Conservation (phyloP, 2,888 invertebrate genomes). For the Yponomeuta sedellus region DNA sequence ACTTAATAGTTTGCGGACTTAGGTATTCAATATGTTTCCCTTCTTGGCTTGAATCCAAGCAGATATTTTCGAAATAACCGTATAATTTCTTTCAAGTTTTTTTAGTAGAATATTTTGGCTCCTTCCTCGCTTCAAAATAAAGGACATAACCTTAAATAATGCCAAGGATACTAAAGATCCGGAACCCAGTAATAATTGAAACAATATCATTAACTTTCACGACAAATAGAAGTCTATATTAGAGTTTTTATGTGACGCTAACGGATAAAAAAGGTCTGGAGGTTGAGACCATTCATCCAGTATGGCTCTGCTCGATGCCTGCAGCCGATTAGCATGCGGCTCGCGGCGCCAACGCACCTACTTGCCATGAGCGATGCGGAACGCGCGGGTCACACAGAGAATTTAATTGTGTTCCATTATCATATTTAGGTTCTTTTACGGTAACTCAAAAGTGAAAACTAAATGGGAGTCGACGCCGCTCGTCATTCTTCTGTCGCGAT, state of each 20-base stretch:
- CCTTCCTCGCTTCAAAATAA: background rate
- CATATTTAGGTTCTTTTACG: constrained; percentile 75
- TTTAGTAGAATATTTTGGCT: background rate
- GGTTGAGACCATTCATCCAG: constrained; percentile 55
- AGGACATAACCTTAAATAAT: background rate
- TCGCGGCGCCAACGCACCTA: constrained; percentile 49
- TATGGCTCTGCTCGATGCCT: constrained; percentile 39
- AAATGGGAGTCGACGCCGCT: constrained; percentile 53
- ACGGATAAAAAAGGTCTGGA: constrained; percentile 41
- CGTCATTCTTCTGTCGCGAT: constrained; percentile 69
- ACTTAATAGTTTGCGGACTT: constrained; percentile 40
- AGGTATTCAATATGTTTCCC: constrained; percentile 14
- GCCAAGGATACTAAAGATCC: constrained; percentile 29
- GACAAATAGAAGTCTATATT: constrained; percentile 52
- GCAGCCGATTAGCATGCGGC: constrained; percentile 55
- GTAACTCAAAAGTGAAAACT: constrained; percentile 76
- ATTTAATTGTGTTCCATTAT: constrained; percentile 76
- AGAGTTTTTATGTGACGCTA: constrained; percentile 50
- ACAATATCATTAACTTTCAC: constrained; percentile 55
- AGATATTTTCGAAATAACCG: background rate
- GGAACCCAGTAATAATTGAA: constrained; percentile 15
- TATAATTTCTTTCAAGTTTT: background rate
- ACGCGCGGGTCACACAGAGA: constrained; percentile 67
- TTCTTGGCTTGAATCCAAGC: constrained; percentile 18
- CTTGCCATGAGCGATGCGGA: constrained; percentile 74